Evolutionary conservation across 2,888 invertebrate genomes (phyloP).

Genomic region (Mimumesa dahlbomi): DNA sequence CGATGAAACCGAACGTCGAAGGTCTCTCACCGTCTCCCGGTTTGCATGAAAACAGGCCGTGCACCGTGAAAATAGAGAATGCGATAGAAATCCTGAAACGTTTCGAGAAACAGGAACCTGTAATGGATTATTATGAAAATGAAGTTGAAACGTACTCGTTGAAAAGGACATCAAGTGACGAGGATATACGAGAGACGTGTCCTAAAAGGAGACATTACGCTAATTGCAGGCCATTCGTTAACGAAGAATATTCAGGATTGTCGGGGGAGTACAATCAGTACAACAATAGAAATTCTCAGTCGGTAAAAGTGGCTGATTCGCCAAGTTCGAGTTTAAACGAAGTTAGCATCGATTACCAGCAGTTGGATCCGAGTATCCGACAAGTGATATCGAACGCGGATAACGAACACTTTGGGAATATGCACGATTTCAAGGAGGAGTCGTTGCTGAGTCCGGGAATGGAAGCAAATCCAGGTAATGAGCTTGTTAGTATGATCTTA

Average conservation of each 20-base stretch:
- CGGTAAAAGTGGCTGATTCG: constrained; percentile 35
- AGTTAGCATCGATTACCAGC: constrained; percentile 55
- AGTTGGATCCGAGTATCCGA: constrained; percentile 47
- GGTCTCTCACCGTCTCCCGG: background rate
- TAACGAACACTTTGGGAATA: constrained; percentile 53
- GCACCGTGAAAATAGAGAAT: constrained; percentile 35
- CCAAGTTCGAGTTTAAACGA: constrained; percentile 53
- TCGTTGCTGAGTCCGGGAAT: constrained; percentile 61
- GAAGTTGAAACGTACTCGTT: no score
- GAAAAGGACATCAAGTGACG: constrained; percentile 56
- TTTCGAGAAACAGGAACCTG: constrained; percentile 11
- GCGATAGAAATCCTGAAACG: constrained; percentile 9
- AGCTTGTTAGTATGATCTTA: constrained; percentile 34
- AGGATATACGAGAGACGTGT: constrained; percentile 21
- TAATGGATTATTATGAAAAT: constrained; percentile 28
- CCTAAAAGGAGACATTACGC: constrained; percentile 47
- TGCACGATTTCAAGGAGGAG: constrained; percentile 65
- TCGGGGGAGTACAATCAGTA: constrained; percentile 34
- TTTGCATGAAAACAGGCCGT: constrained; percentile 5
- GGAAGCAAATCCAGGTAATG: constrained; percentile 71
- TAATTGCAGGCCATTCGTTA: constrained; percentile 24
- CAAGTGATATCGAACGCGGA: constrained; percentile 48
- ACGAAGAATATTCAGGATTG: constrained; percentile 18
- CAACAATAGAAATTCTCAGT: constrained; percentile 20
- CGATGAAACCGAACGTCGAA: background rate